These are phyloP conservation scores for Agrotis segetum DNA, from an alignment of 2,888 invertebrate genomes.

Conservation along the genomic window DNA sequence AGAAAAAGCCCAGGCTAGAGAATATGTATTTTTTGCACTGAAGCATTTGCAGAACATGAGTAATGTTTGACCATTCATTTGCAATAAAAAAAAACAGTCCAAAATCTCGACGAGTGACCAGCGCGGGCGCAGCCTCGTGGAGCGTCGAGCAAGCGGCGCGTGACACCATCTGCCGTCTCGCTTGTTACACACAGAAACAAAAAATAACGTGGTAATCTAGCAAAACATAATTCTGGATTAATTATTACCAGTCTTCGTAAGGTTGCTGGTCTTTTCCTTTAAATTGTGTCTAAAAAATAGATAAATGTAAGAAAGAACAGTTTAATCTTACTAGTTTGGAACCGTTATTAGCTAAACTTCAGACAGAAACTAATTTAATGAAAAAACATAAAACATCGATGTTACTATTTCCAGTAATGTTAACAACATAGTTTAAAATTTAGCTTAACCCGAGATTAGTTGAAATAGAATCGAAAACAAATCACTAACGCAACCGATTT, in stretches of 20 bases:
- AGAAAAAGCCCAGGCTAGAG: not conserved
- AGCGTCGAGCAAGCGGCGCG: conserved; percentile 46
- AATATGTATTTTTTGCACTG: not conserved
- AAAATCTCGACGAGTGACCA: conserved; percentile 49
- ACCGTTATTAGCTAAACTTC: conserved; percentile 12
- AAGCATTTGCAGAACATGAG: conserved; percentile 18
- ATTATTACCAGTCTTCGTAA: conserved; percentile 51
- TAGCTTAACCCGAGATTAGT: not conserved
- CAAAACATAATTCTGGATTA: conserved; percentile 58
- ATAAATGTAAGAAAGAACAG: conserved; percentile 5
- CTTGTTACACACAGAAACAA: conserved; percentile 61
- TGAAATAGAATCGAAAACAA: conserved; percentile 27
- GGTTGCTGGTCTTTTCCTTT: conserved; percentile 42
- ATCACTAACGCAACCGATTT: conserved; percentile 7
- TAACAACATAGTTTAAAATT: not conserved
- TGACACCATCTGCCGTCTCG: conserved; percentile 64
- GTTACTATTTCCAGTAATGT: not conserved
- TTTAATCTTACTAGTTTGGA: conserved; percentile 15
- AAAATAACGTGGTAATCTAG: conserved; percentile 49
- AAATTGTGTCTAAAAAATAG: conserved; percentile 28
- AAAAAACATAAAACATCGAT: not conserved
- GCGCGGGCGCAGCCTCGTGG: conserved; percentile 15
- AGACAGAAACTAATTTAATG: not conserved
- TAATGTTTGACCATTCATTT: conserved; percentile 36
- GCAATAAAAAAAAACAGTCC: conserved; percentile 28